These are phyloP conservation scores for Gymnoscopelus microlampas DNA, from an alignment of 2,797 vertebrate genomes.

Conservation along the genomic window DNA sequence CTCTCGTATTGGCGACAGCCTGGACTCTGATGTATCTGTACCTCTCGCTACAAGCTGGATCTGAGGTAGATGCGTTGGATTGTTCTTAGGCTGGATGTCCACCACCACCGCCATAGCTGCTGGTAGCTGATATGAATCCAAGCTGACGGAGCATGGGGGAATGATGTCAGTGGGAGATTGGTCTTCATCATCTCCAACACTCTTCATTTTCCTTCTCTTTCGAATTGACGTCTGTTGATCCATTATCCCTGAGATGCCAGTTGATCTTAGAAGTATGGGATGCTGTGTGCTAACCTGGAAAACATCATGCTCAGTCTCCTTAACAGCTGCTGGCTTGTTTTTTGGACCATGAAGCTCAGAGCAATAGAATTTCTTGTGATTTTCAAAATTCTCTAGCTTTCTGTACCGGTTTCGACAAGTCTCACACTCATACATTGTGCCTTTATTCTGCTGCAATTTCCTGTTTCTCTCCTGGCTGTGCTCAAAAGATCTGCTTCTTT, in stretches of 20 bases:
- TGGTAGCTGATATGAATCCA: conserved; percentile 78
- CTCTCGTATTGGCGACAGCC: conserved; percentile 82
- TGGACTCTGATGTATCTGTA: conserved; percentile 80
- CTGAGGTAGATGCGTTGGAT: conserved; percentile 83
- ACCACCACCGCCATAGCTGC: conserved; percentile 66
- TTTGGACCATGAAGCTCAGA: conserved; percentile 98
- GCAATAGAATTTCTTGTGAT: conserved; percentile 99
- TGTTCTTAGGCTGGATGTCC: conserved; percentile 79
- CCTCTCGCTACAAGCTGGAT: conserved; percentile 85
- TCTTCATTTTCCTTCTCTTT: conserved; percentile 98
- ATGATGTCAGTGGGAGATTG: conserved; percentile 87
- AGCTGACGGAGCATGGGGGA: conserved; percentile 81
- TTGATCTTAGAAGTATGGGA: conserved; percentile 82
- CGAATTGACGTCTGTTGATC: conserved; percentile 93
- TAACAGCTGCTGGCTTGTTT: conserved; percentile 84
- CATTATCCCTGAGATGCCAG: conserved; percentile 78
- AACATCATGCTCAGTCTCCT: conserved; percentile 88
- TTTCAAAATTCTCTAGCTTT: conserved; percentile 98
- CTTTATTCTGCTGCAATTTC: conserved; percentile 91
- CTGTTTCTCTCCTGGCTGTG: conserved; percentile 87
- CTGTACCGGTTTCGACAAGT: conserved; percentile 97
- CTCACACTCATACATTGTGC: conserved; percentile 98
- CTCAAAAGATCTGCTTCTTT: conserved; percentile 87
- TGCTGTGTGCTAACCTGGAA: conserved; percentile 79
- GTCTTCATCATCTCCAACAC: conserved; percentile 96